Base-by-base conservation (phyloP, 1,140 invertebrate species). In the Halesus radiatus region DNA sequence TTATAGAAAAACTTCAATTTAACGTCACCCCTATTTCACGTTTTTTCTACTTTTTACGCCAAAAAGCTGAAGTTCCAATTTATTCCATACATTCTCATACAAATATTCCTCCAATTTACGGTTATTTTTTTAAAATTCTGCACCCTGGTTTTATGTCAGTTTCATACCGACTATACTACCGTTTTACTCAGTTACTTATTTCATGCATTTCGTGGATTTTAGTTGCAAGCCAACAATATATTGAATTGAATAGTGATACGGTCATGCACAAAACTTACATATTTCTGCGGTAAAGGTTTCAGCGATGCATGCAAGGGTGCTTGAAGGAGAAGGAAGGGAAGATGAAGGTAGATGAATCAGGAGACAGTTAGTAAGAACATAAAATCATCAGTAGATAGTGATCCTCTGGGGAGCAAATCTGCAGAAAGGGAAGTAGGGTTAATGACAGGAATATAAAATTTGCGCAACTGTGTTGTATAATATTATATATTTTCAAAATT, bases 391-490 rank as follows among this genome's bases (percentile, higher is more conserved):
- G 80, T 87, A 89, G 84, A 89, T 88, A 81, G 87, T 89, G 84
- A 88, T 87, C 85, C 88, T 89, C 86, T 88, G 87, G 62, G 88
- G 88, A 81, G 87, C 88, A 84, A 89, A 89, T 89, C 88, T 89
- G 88, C 72, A 87, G 56, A 23, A 56, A 74, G 52, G 72, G 88
- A 85, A 83, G 77, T 22, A 13, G 16, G 13, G 68, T 72, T 66
- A 26, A 73, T 23, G 7, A 26, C 15, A 45, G 18, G n/a, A 5
- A 50, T 23, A 73, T 50, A 73, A 73, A 73, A 73, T 22, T 50
- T 50, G 18, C 50, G 45, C 53, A 73, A 26, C 22, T 10, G 22
- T 45, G 45, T 73, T 53, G 26, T 73, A 73, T 73, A 73, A 73
- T 53, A 1, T 70, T 53, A 56, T 50, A 53, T 73, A 53, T 56